Evolutionary conservation across 2,888 invertebrate species (phyloP).

Genomic region (Alentia gelatinosa): DNA sequence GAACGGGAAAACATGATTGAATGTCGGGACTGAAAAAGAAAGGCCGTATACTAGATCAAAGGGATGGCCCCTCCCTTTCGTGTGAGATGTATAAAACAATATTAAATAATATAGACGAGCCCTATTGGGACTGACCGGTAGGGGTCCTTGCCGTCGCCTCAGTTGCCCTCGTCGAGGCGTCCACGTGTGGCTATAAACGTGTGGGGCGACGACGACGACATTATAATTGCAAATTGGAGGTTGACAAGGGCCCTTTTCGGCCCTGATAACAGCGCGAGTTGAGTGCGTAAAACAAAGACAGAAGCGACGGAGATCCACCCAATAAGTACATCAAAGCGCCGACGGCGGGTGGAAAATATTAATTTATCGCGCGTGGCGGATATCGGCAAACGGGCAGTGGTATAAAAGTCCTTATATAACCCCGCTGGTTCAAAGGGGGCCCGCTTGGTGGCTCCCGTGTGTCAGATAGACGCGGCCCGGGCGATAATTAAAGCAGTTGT

Average conservation of each 20-base stretch:
- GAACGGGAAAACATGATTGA: background rate
- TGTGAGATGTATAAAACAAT: background rate
- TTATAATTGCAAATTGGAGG: constrained; percentile 28
- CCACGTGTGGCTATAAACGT: background rate
- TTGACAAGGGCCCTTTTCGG: constrained; percentile 9
- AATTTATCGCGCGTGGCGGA: background rate
- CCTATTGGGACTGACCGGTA: background rate
- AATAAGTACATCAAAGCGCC: constrained; percentile 20
- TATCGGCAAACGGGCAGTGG: background rate
- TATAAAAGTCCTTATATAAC: constrained; percentile 47
- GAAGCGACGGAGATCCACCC: background rate
- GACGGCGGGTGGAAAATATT: background rate
- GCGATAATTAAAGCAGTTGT: constrained; percentile 47
- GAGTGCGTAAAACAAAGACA: constrained; percentile 31
- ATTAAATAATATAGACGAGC: background rate
- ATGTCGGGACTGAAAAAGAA: background rate
- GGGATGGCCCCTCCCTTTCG: background rate
- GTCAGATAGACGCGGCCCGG: constrained; percentile 13
- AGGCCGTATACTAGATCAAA: background rate
- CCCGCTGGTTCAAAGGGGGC: constrained; percentile 21
- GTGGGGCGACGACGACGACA: background rate
- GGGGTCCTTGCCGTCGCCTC: background rate
- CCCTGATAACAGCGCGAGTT: background rate
- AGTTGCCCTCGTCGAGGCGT: background rate
- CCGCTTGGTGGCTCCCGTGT: background rate